Evolutionary conservation across 2,113 vertebrate species (phyloP), one percentile per base, ranked within the genome.

Genomic region (Salvelinus sp.): DNA sequence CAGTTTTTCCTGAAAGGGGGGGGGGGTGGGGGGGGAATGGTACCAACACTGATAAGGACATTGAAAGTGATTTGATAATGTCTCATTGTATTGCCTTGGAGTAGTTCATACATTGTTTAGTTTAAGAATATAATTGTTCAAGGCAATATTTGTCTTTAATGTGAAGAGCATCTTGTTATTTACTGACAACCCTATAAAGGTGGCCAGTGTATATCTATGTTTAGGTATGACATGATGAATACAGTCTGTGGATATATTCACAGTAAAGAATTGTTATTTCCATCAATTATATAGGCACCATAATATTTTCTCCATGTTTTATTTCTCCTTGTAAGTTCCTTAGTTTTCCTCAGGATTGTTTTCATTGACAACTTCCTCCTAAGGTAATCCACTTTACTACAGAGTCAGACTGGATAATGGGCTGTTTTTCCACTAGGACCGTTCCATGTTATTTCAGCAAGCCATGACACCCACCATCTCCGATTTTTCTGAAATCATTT

Each of bases 311-410:
- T 54, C 13, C 5, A 54, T 16, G 33, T 70, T 38, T 50, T 50
- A 16, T 50, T 50, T 50, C 12, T 47, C 77, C 70, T 4, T 67
- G 50, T 10, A 47, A 7, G 25, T 28, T 77, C 25, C 5, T 80
- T 75, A 68, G 18, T 28, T 57, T 80, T 76, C 47, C 72, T 22
- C 48, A 58, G 73, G 70, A 74, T 77, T 50, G 33, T 64, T 84
- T 81, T 83, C 74, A 84, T 85, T 80, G 78, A 83, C 82, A 82
- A 79, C 80, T 87, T 89, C 83, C 87, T 82, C 77, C 60, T 25
- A 78, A 77, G 76, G 76, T 83, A 83, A 88, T 86, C 82, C 76
- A 57, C 71, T 84, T 82, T 73, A 80, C 62, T 74, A 82, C 82
- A 23, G 38, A 44, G 50, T 18, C 60, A 77, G 71, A 74, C 73